Percentiles rank a stretch among this genome's conserved stretches.
These are phyloP conservation scores for Tenthredo notha DNA, from an alignment of 2,888 invertebrate species.

Conservation along the genomic window DNA sequence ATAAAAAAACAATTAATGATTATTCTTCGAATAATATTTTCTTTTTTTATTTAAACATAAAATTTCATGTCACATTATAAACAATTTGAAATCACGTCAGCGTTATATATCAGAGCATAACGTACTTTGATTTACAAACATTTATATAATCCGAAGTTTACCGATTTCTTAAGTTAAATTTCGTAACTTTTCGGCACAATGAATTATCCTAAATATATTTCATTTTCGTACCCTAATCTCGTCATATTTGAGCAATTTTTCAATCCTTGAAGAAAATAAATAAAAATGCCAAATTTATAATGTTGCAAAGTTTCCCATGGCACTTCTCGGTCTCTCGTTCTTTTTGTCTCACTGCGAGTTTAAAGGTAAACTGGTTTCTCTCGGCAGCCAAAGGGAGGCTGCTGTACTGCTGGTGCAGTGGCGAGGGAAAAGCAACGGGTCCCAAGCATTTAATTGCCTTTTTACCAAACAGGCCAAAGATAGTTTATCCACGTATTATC, in stretches of 20 bases:
- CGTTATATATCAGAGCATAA: conserved; percentile 19
- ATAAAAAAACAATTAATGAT: neutral
- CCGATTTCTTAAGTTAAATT: neutral
- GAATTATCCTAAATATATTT: neutral
- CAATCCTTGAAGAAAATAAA: neutral
- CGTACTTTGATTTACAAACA: conserved; percentile 8
- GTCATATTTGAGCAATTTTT: neutral
- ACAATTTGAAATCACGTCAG: neutral
- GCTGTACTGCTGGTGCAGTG: conserved; percentile 58
- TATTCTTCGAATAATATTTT: neutral
- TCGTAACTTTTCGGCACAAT: neutral
- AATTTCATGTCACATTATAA: neutral
- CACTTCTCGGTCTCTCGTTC: conserved; percentile 19
- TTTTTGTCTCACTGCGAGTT: conserved; percentile 62
- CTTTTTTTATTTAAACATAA: neutral
- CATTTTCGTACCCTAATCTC: neutral
- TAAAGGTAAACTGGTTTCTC: conserved; percentile 75
- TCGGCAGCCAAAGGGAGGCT: conserved; percentile 60
- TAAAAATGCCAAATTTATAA: conserved; percentile 25
- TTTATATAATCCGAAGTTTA: conserved; percentile 26
- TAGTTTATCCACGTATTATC: conserved; percentile 45
- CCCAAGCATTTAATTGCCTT: conserved; percentile 50
- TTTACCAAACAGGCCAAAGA: conserved; percentile 44
- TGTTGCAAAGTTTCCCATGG: conserved; percentile 40
- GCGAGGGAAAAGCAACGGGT: conserved; percentile 54